These are phyloP conservation scores for Centroberyx gerrardi DNA, from an alignment of 2,797 vertebrate species.

Conservation along the genomic window DNA sequence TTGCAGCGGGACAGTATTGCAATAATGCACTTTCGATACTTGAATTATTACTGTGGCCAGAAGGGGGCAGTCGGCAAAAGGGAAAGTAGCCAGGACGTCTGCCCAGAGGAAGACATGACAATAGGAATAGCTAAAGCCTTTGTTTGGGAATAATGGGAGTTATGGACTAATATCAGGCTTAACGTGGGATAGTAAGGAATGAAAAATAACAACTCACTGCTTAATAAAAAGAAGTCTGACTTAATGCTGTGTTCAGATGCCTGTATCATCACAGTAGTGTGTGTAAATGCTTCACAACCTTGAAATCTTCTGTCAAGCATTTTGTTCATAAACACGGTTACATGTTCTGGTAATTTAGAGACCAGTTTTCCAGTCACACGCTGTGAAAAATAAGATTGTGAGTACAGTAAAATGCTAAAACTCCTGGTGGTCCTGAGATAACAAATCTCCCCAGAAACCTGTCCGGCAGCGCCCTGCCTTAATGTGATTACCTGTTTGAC, in stretches of 20 bases:
- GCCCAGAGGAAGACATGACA: conserved; percentile 46
- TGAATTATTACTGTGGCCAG: conserved; percentile 87
- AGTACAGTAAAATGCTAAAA: background rate
- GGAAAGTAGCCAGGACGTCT: conserved; percentile 60
- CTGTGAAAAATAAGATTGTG: background rate
- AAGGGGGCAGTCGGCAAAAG: conserved; percentile 70
- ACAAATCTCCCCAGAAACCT: background rate
- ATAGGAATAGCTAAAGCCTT: conserved; percentile 69
- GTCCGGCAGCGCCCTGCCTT: background rate
- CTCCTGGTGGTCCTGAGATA: no score
- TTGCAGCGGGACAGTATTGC: conserved; percentile 99
- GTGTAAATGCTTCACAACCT: background rate
- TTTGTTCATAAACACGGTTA: background rate
- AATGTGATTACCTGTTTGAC: no score
- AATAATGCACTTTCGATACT: conserved; percentile 99
- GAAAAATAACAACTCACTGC: conserved; percentile 79
- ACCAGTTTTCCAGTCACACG: background rate
- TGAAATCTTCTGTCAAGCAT: background rate
- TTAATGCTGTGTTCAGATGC: conserved; percentile 38
- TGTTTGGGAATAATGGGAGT: conserved; percentile 71
- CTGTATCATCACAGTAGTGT: background rate
- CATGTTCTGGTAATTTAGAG: background rate
- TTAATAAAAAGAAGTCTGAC: conserved; percentile 84
- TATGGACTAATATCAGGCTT: conserved; percentile 74
- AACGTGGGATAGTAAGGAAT: conserved; percentile 65